Conservation (phyloP, 1,140 invertebrate genomes). For the Vanessa atalanta region DNA sequence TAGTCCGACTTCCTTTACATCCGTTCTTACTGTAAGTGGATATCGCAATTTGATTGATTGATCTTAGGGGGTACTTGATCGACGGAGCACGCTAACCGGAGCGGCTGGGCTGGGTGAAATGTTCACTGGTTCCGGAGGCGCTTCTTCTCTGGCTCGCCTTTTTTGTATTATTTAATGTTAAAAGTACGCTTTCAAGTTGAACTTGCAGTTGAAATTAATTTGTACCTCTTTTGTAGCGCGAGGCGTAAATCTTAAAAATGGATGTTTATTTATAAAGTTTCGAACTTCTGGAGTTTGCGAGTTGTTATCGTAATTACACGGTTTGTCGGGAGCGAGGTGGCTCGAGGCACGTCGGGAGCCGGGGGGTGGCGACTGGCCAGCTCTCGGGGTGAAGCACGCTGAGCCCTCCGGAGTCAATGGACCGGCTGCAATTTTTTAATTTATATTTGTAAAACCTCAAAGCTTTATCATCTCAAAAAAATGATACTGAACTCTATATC, state of each 20-base stretch:
- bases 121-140: too few species aligned
- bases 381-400: not conserved
- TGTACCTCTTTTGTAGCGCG: conserved; percentile 15
- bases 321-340: conserved; percentile 20
- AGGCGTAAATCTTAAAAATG: conserved; percentile 24
- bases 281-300: conserved; percentile 21
- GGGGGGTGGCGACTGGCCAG: not conserved
- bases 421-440: too few species aligned
- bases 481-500: too few species aligned
- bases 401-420: not conserved
- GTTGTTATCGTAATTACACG: conserved; percentile 29
- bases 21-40: too few species aligned
- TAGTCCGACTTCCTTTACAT: too few species aligned
- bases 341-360: conserved; percentile 9
- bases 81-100: too few species aligned
- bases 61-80: too few species aligned
- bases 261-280: conserved; percentile 30
- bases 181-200: not conserved
- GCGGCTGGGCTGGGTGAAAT: too few species aligned
- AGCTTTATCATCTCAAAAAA: too few species aligned
- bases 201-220: conserved; percentile 18
- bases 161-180: not conserved
- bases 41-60: too few species aligned
- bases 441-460: too few species aligned
- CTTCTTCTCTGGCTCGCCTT: too few species aligned